These are phyloP conservation scores for Paedocypris micromegethes DNA, from an alignment of 2,797 vertebrate genomes.

Conservation along the genomic window DNA sequence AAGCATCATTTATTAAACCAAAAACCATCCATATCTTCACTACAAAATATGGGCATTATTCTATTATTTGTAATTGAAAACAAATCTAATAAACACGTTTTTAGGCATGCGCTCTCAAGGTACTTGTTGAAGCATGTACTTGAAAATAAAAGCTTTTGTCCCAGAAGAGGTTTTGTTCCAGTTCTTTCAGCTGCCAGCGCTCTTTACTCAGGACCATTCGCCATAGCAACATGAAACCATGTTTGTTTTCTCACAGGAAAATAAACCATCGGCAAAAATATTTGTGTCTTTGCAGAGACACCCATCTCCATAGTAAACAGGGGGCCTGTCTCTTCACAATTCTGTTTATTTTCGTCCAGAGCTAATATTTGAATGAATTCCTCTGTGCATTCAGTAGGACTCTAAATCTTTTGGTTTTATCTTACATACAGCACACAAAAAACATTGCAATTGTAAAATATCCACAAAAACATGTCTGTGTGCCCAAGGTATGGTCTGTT, in stretches of 20 bases:
- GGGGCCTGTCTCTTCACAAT: slow-evolving; percentile 36
- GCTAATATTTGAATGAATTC: slow-evolving; percentile 54
- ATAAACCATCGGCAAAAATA: slow-evolving; percentile 50
- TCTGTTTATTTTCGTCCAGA: slow-evolving; percentile 49
- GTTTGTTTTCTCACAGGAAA: slow-evolving; percentile 58
- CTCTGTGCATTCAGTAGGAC: slow-evolving; percentile 32
- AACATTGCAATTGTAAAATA: slow-evolving; percentile 25
- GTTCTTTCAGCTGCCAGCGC: slow-evolving; percentile 33
- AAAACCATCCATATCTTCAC: too few relatives aligned
- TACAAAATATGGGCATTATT: too few relatives aligned
- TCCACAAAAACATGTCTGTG: slow-evolving; percentile 22
- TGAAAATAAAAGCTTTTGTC: slow-evolving; percentile 47
- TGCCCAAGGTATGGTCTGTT: slow-evolving; percentile 9
- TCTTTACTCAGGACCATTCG: slow-evolving; percentile 44
- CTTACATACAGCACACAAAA: slow-evolving; percentile 21
- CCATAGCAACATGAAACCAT: slow-evolving; percentile 49
- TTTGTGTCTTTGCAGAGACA: slow-evolving; percentile 48
- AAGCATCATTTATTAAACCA: too few relatives aligned
- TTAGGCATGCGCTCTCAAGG: too few relatives aligned
- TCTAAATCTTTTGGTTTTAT: slow-evolving; percentile 32
- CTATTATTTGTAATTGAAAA: too few relatives aligned
- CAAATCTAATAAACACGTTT: too few relatives aligned
- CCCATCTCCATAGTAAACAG: slow-evolving; percentile 43
- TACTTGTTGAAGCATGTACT: too few relatives aligned
- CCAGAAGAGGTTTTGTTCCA: slow-evolving; percentile 34